Base-by-base conservation (phyloP, 2,797 vertebrate genomes). In the Anguilla marmorata region DNA sequence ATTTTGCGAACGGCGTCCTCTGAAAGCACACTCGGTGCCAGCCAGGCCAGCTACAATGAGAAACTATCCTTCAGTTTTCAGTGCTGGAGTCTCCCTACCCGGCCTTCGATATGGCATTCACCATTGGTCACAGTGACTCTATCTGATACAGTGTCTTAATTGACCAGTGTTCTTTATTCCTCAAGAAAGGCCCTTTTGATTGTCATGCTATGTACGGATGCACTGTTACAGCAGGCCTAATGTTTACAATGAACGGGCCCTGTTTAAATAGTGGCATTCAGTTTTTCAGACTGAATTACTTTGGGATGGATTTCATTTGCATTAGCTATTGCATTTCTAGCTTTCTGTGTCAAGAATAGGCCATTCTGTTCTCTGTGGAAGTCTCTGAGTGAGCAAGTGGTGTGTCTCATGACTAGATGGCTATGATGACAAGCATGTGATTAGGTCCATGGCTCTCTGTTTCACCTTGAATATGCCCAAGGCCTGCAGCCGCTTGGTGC, bases 161-260 rank as follows among this genome's bases (percentile, higher is more conserved):
- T 45, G 84, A 83, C 33, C 52, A 85, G 72, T 85, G 85, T 37
- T 85, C 69, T 85, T 69, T 60, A 56, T 85, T 79, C 87, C 33
- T 37, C 33, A 85, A 85, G 83, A 85, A 85, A 88, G 63, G 33
- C 50, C 12, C 84, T 50, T 88, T 88, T 76, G 79, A 85, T 76
- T 79, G 54, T 58, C 30, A 56, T 74, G 58, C 83, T 79, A 41
- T 85, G 84, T 79, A 66, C 37, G 45, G 83, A 88, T 79, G 84
- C 52, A 88, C 66, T 79, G n/a, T 79, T 79, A 88, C 84, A 85
- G 72, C 30, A 76, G 63, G 54, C 50, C n/a, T 37, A 74, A 33
- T 88, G 83, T 85, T 85, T 60, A 88, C 63, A 56, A 79, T 74
- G 41, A 85, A 74, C 84, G 76, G 60, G 48, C 52, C 41, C 56